These are phyloP conservation scores for Heliconius sara DNA, from an alignment of 2,888 invertebrate genomes.

Conservation along the genomic window DNA sequence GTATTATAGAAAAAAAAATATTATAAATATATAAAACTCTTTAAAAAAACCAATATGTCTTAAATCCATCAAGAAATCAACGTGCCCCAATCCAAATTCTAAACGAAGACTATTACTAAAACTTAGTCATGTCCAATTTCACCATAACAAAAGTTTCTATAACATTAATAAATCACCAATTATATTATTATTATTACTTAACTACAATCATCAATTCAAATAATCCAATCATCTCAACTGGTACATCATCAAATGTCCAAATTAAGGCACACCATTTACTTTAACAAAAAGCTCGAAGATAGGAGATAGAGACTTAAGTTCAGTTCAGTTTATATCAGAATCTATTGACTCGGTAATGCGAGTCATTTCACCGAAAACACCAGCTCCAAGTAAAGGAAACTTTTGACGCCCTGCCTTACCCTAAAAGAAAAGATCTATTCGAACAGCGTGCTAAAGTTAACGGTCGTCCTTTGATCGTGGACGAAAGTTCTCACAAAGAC, in stretches of 20 bases:
- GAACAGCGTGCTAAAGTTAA: constrained; percentile 71
- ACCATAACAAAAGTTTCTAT: neutral
- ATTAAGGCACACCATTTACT: constrained; percentile 64
- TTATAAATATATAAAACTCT: too few relatives aligned
- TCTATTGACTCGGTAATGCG: constrained; percentile 81
- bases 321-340: constrained; percentile 68
- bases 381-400: constrained; percentile 81
- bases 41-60: too few relatives aligned
- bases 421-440: constrained; percentile 70
- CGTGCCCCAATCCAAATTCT: constrained; percentile 47
- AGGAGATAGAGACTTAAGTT: constrained; percentile 69
- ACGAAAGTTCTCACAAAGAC: constrained; percentile 76
- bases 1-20: too few relatives aligned
- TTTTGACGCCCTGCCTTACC: constrained; percentile 59
- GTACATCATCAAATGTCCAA: constrained; percentile 60
- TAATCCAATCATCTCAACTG: constrained; percentile 61
- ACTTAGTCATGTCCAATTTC: too few relatives aligned
- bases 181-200: constrained; percentile 43
- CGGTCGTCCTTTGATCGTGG: constrained; percentile 74
- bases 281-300: constrained; percentile 65
- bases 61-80: constrained; percentile 52
- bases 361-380: constrained; percentile 77
- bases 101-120: neutral
- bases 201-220: constrained; percentile 47
- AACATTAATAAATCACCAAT: neutral